Evolutionary conservation across 2,797 vertebrate species (phyloP).

Genomic region (Tokudaia tokunoshimensis): DNA sequence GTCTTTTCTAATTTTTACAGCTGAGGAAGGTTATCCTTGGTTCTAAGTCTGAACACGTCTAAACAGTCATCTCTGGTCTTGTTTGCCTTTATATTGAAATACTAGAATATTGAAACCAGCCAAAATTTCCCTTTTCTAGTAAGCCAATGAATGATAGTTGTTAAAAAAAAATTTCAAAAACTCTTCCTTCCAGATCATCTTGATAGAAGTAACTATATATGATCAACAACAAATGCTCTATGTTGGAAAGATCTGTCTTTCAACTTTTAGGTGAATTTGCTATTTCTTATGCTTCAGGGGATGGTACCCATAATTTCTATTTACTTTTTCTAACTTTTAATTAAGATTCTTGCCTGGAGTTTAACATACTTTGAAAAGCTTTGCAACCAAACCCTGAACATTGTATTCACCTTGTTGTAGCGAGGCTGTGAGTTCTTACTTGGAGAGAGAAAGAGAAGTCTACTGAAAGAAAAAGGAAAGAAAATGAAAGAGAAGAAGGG

Average conservation of each 20-base stretch:
- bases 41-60: background rate
- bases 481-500: too few species aligned
- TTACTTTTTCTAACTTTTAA: background rate
- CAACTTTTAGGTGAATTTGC: background rate
- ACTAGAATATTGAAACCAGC: background rate
- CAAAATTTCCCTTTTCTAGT: background rate
- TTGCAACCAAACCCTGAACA: background rate
- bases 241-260: background rate
- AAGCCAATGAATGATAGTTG: background rate
- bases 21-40: background rate
- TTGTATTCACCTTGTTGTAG: background rate
- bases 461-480: background rate
- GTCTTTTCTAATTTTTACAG: background rate
- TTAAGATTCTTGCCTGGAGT: background rate
- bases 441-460: background rate
- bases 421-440: background rate
- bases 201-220: background rate
- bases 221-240: background rate
- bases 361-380: background rate
- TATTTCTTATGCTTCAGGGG: background rate
- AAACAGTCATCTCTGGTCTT: background rate
- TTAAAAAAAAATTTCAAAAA: background rate
- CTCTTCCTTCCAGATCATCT: background rate
- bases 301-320: background rate
- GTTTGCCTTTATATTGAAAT: constrained; percentile 19